Percentiles rank a stretch among this genome's conserved stretches.
Conservation (phyloP, 23 tunicate species). For the Phallusia fumigata region DNA sequence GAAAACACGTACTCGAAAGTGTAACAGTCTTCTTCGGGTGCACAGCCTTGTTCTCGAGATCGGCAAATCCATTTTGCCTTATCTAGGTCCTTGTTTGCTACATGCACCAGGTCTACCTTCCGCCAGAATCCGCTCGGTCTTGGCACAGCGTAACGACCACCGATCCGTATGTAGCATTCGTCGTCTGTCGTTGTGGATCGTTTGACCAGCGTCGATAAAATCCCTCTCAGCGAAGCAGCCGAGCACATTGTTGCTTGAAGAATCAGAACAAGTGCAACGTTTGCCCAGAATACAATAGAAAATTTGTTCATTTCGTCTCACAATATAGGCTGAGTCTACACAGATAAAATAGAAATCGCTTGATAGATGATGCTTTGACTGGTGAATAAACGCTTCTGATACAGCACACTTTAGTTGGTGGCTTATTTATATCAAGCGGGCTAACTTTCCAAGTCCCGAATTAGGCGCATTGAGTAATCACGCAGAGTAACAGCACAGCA, state of each 20-base stretch:
- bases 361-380: neutral
- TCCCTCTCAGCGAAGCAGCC: neutral
- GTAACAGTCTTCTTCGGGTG: neutral
- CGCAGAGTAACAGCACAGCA: no score
- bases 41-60: neutral
- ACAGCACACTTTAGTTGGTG: no score
- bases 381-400: no score
- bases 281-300: neutral
- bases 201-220: neutral
- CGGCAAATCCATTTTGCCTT: slow-evolving; percentile 1
- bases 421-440: no score
- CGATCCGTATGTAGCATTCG: neutral
- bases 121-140: neutral
- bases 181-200: neutral
- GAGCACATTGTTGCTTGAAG: neutral
- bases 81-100: neutral
- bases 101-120: neutral
- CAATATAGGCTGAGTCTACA: neutral
- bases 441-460: no score
- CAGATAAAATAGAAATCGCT: neutral
- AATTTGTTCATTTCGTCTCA: neutral
- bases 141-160: slow-evolving; percentile 7
- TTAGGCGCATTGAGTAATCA: no score
- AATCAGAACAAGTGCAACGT: neutral
- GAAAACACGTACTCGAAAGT: neutral